Evolutionary conservation across 2,797 vertebrate species (phyloP).

Genomic region (Eupleurogrammus muticus): DNA sequence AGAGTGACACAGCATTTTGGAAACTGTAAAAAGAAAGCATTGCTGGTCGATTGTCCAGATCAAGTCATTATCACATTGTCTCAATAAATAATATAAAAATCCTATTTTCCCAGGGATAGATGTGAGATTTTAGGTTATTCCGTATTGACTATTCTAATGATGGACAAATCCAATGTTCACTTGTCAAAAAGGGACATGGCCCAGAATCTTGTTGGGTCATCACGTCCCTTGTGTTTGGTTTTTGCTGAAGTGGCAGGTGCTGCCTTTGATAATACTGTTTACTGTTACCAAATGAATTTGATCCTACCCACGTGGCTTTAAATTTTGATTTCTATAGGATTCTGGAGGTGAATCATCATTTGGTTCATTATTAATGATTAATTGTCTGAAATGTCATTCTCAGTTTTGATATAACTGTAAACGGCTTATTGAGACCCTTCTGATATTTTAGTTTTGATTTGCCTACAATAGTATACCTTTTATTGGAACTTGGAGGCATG

Average conservation of each 20-base stretch:
- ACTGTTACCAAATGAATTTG: background rate
- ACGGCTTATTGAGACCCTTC: conserved; percentile 12
- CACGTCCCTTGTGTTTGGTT: background rate
- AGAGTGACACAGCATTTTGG: conserved; percentile 1
- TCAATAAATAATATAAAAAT: background rate
- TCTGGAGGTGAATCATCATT: background rate
- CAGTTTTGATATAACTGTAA: background rate
- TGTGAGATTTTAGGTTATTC: background rate
- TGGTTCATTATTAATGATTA: conserved; percentile 10
- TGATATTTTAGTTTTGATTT: conserved; percentile 2
- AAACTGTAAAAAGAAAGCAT: background rate
- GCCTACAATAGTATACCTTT: background rate
- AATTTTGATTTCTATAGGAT: background rate
- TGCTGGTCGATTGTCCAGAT: background rate
- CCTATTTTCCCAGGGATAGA: background rate
- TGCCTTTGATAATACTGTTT: background rate
- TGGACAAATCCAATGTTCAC: background rate
- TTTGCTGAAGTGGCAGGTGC: background rate
- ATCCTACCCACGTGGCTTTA: background rate
- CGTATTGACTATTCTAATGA: background rate
- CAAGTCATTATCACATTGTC: background rate
- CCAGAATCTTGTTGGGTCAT: background rate
- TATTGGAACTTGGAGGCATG: background rate
- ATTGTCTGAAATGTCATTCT: background rate
- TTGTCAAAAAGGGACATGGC: background rate